Conservation (phyloP, 2,888 invertebrate genomes). For the Tribolium freemani region DNA sequence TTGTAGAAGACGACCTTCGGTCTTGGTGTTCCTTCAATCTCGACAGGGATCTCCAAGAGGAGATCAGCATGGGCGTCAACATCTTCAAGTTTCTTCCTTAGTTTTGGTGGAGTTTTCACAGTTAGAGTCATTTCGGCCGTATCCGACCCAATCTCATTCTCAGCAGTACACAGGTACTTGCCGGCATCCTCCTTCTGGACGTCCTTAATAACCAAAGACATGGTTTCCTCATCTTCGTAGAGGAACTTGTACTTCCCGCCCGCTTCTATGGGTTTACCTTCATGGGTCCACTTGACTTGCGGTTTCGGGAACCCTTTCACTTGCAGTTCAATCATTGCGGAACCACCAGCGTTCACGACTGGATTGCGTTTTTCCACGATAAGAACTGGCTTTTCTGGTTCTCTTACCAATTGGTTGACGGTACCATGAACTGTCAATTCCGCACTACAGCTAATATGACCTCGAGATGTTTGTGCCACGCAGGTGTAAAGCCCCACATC, state of each 20-base stretch:
- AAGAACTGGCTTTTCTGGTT: constrained; percentile 87
- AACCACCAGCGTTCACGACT: constrained; percentile 81
- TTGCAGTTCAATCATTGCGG: constrained; percentile 92
- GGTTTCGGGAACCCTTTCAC: constrained; percentile 95
- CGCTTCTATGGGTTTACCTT: constrained; percentile 82
- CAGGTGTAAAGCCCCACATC: constrained; percentile 97
- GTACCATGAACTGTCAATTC: constrained; percentile 94
- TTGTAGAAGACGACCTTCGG: constrained; percentile 90
- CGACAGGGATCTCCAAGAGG: constrained; percentile 82
- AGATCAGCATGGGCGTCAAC: constrained; percentile 80
- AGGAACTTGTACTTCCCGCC: constrained; percentile 86
- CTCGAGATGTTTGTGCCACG: constrained; percentile 95
- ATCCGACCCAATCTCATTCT: constrained; percentile 88
- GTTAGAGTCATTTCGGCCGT: constrained; percentile 80
- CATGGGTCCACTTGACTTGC: constrained; percentile 85
- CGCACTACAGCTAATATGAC: constrained; percentile 95
- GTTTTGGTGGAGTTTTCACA: constrained; percentile 86
- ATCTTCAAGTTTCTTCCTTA: constrained; percentile 85
- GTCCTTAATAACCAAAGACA: constrained; percentile 91
- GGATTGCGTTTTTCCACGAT: constrained; percentile 82
- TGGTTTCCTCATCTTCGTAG: constrained; percentile 90
- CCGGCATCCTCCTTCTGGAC: constrained; percentile 87
- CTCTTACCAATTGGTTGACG: constrained; percentile 84
- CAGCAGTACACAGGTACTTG: constrained; percentile 83
- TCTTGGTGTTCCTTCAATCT: constrained; percentile 86